phyloP scores from a whole-genome alignment of 2,888 invertebrate species.

The Mesochorus sp. region DNA sequence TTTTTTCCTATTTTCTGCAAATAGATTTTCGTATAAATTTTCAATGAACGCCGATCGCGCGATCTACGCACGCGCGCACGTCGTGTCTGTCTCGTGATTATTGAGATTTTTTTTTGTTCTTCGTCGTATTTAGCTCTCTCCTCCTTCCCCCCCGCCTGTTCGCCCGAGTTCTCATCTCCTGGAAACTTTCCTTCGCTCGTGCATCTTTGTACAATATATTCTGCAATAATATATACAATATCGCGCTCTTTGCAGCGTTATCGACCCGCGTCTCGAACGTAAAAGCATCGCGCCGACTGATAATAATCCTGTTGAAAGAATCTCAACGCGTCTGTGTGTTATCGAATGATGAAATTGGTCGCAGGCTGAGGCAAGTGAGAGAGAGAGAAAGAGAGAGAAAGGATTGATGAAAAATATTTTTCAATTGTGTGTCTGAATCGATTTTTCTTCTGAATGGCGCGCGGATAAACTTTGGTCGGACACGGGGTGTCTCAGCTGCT shows the following conservation, averaged over 20 bases:
- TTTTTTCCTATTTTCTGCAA: neutral
- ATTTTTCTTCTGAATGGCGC: slow-evolving; percentile 27
- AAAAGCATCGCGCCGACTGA: slow-evolving; percentile 72
- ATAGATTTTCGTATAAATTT: too few species aligned
- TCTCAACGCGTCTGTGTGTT: neutral
- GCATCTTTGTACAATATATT: too few species aligned
- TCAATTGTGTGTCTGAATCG: slow-evolving; percentile 27
- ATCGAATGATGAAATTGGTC: neutral
- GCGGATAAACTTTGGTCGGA: slow-evolving; percentile 38
- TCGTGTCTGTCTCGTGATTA: too few species aligned
- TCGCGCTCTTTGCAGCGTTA: slow-evolving; percentile 27
- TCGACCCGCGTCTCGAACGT: slow-evolving; percentile 46
- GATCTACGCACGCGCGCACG: too few species aligned
- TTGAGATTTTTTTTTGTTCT: neutral
- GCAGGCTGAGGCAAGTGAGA: neutral
- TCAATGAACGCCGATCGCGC: too few species aligned
- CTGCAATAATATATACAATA: slow-evolving; percentile 57
- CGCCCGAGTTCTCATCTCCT: slow-evolving; percentile 65
- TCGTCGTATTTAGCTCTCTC: slow-evolving; percentile 25
- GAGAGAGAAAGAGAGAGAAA: neutral
- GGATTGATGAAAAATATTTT: neutral
- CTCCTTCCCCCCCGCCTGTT: slow-evolving; percentile 67
- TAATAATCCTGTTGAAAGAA: slow-evolving; percentile 65
- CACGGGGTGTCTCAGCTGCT: slow-evolving; percentile 2
- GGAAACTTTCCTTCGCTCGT: slow-evolving; percentile 73